Percentiles rank a stretch among this genome's conserved stretches.
phyloP scores from a whole-genome alignment of 2,888 invertebrate species.

The Serrognathus titanus region DNA sequence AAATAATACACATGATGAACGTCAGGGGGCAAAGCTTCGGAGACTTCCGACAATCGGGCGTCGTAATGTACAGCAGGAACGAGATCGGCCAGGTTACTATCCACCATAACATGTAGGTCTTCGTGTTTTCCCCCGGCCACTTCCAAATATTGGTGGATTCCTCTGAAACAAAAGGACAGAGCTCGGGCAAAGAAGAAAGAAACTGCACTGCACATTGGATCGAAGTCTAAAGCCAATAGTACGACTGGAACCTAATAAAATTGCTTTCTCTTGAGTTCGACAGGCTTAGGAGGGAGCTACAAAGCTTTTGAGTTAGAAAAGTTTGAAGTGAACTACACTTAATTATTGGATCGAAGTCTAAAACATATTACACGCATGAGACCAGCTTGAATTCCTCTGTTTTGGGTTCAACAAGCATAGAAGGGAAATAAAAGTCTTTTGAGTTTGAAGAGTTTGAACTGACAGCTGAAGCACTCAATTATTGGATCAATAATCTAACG shows the following conservation, averaged over 20 bases:
- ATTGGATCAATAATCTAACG: too few relatives aligned
- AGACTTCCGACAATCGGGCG: conserved; percentile 71
- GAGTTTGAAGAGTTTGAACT: too few relatives aligned
- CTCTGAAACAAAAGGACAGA: conserved; percentile 35
- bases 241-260: too few relatives aligned
- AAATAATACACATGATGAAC: conserved; percentile 75
- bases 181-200: too few relatives aligned
- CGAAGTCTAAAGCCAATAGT: too few relatives aligned
- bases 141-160: conserved; percentile 52
- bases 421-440: not conserved
- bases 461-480: too few relatives aligned
- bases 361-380: too few relatives aligned
- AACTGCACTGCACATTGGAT: too few relatives aligned
- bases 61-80: conserved; percentile 65
- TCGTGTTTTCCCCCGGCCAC: conserved; percentile 55
- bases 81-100: conserved; percentile 73
- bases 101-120: conserved; percentile 54
- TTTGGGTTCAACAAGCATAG: not conserved
- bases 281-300: not conserved
- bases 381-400: too few relatives aligned
- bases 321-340: too few relatives aligned
- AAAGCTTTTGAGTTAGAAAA: not conserved
- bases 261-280: too few relatives aligned
- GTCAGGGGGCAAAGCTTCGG: conserved; percentile 63
- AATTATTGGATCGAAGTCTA: too few relatives aligned